Evolutionary conservation across 2,888 invertebrate genomes (phyloP).

Genomic region (Callyntrura sp.): DNA sequence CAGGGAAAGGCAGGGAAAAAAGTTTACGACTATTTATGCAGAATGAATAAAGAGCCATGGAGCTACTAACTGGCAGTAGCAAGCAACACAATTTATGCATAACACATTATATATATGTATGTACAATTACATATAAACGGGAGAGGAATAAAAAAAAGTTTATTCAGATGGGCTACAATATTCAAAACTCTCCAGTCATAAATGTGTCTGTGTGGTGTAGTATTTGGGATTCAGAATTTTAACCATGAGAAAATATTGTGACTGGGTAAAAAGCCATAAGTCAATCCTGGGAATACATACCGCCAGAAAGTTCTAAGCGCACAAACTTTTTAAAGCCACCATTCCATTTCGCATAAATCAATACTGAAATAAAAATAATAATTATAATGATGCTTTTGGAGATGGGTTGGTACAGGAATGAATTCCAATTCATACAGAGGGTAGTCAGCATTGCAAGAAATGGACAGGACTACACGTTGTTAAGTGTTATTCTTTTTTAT

Average conservation of each 20-base stretch:
- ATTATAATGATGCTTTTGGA: not conserved
- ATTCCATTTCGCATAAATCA: not conserved
- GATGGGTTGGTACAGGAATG: too few species aligned
- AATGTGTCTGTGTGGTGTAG: too few species aligned
- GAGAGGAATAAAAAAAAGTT: too few species aligned
- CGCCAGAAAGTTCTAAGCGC: not conserved
- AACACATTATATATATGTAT: not conserved
- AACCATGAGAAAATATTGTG: conserved; percentile 34
- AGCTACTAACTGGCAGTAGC: too few species aligned
- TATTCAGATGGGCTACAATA: too few species aligned
- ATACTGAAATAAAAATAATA: not conserved
- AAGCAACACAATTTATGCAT: not conserved
- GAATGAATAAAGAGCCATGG: not conserved
- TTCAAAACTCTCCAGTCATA: too few species aligned
- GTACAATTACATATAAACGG: too few species aligned
- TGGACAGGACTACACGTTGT: too few species aligned
- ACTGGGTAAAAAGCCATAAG: not conserved
- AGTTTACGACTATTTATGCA: conserved; percentile 28
- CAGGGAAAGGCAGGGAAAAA: conserved; percentile 24
- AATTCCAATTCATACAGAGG: too few species aligned
- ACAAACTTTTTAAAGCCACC: not conserved
- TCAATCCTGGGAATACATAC: conserved; percentile 29
- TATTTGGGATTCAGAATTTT: not conserved
- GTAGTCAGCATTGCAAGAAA: too few species aligned
- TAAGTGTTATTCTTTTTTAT: too few species aligned